These are phyloP conservation scores for Phallusia fumigata DNA, from an alignment of 23 tunicate genomes.

Conservation along the genomic window DNA sequence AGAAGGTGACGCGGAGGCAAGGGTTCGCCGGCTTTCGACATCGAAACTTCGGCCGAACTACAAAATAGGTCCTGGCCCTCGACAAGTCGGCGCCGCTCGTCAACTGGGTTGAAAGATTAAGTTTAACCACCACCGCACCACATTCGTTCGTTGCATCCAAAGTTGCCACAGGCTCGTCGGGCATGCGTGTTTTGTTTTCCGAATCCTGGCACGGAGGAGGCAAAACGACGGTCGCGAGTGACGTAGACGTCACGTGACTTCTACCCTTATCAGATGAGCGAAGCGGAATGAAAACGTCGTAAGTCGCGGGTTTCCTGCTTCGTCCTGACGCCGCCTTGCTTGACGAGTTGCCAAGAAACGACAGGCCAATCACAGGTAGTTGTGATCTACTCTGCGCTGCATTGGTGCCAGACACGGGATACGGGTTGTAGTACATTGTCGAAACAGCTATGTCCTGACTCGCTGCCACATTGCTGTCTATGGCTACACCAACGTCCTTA, in stretches of 20 bases:
- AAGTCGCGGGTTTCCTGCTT: not conserved
- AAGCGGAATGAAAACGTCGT: not conserved
- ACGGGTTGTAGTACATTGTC: slow-evolving; percentile 19
- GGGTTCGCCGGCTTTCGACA: slow-evolving; percentile 22
- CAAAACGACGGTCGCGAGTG: not conserved
- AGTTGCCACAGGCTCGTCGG: not conserved
- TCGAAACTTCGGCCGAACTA: slow-evolving; percentile 6
- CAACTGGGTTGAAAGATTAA: not conserved
- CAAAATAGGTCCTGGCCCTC: not conserved
- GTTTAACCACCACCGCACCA: slow-evolving; percentile 14
- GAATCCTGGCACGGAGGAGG: not conserved
- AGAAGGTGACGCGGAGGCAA: slow-evolving; percentile 15
- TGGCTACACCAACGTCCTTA: not conserved
- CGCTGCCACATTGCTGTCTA: not conserved
- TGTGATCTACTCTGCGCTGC: not conserved
- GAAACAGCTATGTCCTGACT: not conserved
- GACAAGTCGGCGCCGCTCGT: not conserved
- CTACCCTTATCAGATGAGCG: not conserved
- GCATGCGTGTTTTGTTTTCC: not conserved
- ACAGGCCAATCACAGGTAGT: slow-evolving; percentile 4
- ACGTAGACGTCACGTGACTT: not conserved
- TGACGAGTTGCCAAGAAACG: not conserved
- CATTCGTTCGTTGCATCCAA: not conserved
- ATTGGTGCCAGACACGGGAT: not conserved
- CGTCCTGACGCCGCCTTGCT: not conserved